These are phyloP conservation scores for Zaprionus ornatus DNA, from an alignment of 1,140 invertebrate species.

Conservation along the genomic window DNA sequence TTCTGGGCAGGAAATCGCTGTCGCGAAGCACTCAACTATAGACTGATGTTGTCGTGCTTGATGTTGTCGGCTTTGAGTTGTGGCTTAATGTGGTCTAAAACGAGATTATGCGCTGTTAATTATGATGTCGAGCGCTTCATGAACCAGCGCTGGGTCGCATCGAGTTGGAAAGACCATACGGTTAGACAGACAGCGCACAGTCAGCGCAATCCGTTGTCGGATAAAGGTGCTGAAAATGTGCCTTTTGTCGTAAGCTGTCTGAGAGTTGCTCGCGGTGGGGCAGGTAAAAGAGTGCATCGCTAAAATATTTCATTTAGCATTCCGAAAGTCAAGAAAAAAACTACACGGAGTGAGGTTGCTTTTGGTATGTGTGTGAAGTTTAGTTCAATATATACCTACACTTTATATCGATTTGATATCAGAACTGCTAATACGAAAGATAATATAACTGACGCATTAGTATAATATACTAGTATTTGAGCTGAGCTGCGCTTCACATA, in stretches of 20 bases:
- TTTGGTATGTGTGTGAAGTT: background rate
- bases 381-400: no score
- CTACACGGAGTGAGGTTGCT: background rate
- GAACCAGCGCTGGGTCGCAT: background rate
- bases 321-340: background rate
- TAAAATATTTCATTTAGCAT: background rate
- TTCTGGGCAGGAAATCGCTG: slow-evolving; percentile 22
- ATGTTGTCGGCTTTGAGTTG: background rate
- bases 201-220: background rate
- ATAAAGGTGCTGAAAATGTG: background rate
- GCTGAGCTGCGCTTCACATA: no score
- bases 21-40: slow-evolving; percentile 31
- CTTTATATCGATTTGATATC: no score
- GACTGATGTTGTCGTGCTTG: slow-evolving; percentile 18
- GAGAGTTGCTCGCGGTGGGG: background rate
- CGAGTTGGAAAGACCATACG: slow-evolving; percentile 20
- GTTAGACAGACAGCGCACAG: slow-evolving; percentile 1
- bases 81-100: slow-evolving; percentile 29
- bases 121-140: slow-evolving; percentile 19
- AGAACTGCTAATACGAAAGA: no score
- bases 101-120: slow-evolving; percentile 24
- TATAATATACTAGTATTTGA: no score
- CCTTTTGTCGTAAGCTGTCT: background rate
- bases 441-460: no score
- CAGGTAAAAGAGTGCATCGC: slow-evolving; percentile 4